Conservation (phyloP, 2,797 vertebrate species). For the Ciconia nigra region DNA sequence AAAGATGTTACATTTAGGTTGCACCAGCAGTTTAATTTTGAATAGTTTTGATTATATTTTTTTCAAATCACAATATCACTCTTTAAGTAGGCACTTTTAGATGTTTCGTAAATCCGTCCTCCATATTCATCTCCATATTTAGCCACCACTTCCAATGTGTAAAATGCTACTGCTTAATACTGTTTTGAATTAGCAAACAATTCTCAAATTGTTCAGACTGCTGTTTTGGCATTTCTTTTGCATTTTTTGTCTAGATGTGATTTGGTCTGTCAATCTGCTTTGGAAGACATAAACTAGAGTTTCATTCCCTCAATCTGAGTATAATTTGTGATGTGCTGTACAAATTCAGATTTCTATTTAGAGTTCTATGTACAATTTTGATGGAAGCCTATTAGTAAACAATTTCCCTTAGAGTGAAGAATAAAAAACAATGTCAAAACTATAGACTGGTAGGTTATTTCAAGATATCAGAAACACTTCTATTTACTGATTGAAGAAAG, state of each 20-base stretch:
- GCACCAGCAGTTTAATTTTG: neutral
- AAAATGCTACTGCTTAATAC: neutral
- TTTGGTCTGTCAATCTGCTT: slow-evolving; percentile 21
- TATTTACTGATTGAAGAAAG: slow-evolving; percentile 73
- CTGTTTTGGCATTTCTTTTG: slow-evolving; percentile 10
- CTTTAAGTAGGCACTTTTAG: neutral
- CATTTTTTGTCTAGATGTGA: neutral
- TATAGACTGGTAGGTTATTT: slow-evolving; percentile 68
- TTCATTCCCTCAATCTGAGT: slow-evolving; percentile 25
- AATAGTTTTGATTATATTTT: neutral
- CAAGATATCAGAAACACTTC: slow-evolving; percentile 72
- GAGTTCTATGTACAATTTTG: neutral
- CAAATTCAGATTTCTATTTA: neutral
- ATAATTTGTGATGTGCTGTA: neutral
- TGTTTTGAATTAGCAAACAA: slow-evolving; percentile 10
- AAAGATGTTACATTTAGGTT: neutral
- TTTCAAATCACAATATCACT: neutral
- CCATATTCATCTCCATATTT: neutral
- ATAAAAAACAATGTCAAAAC: slow-evolving; percentile 68
- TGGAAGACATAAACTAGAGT: neutral
- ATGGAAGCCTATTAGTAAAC: slow-evolving; percentile 35
- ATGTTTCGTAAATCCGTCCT: neutral
- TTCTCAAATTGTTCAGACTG: neutral
- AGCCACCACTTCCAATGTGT: neutral
- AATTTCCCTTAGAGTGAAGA: slow-evolving; percentile 51